Base-by-base conservation (phyloP, 2,888 invertebrate genomes). In the Scrobipalpa costella region DNA sequence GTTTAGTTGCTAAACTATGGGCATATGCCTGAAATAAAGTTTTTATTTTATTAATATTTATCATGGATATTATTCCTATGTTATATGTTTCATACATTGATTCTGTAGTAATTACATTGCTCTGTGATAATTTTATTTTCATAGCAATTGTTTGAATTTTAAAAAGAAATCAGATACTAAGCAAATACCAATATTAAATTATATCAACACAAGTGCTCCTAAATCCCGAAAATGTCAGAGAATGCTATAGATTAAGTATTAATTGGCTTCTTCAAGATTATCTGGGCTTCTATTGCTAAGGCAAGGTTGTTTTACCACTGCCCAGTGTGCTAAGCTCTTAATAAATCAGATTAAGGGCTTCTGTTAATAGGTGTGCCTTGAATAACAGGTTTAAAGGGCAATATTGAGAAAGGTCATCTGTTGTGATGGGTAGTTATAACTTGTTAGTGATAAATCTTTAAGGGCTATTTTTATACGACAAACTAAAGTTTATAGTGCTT, bases 181-280 rank as follows among this genome's bases (percentile, higher is more conserved):
- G 38, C 38, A 38, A 6, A 38, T 38, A 2, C 11, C 9, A 38
- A 9, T 8, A n/a, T n/a, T n/a, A n/a, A n/a, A n/a, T n/a, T n/a
- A n/a, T n/a, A n/a, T n/a, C n/a, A n/a, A n/a, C n/a, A n/a, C n/a
- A n/a, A n/a, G n/a, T 3, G 38, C 5, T 38, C 11, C 9, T 40
- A 7, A 1, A 40, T 40, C n/a, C 40, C 40, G 2, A 40, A 40
- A 38, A 7, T 3, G 38, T 9, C 38, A 9, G 38, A 7, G 38
- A 38, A 9, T 47, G 47, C 3, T 47, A 47, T 2, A 49, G 47
- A 49, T 49, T 49, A 49, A 47, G 17, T 49, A 49, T n/a, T 49
- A 17, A 49, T 49, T 49, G 55, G 55, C 33, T 55, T 55, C 33
- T 50, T 52, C 13, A 52, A 27, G 59, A 59, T 59, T 47, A 59